Evolutionary conservation across 2,113 vertebrate species (phyloP).

Genomic region (Arizona elegans): DNA sequence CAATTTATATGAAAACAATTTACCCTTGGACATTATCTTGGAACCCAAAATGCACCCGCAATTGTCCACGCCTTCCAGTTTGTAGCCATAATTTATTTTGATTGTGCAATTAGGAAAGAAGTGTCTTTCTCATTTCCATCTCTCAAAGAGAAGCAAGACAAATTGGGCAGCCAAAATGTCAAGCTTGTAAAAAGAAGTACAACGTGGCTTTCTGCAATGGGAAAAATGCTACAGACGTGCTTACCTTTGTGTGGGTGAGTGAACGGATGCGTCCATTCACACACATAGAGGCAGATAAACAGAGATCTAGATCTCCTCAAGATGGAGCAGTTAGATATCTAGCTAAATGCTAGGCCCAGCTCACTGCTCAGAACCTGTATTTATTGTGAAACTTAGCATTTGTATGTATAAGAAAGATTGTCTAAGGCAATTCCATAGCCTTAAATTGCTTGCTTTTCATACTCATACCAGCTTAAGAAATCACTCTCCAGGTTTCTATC

Average conservation of each 20-base stretch:
- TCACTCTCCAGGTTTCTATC: not conserved
- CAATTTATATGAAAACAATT: constrained; percentile 69
- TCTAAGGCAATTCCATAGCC: not conserved
- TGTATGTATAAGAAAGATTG: constrained; percentile 10
- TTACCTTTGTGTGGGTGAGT: not conserved
- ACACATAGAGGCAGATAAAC: not conserved
- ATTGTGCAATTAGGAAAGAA: constrained; percentile 71
- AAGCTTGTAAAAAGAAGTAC: constrained; percentile 46
- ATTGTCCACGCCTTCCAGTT: constrained; percentile 68
- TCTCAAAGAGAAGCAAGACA: constrained; percentile 60
- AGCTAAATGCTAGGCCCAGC: constrained; percentile 19
- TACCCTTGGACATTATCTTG: constrained; percentile 63
- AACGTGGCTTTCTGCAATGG: constrained; percentile 15
- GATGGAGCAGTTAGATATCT: not conserved
- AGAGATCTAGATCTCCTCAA: not conserved
- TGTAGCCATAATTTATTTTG: constrained; percentile 70
- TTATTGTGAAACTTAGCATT: constrained; percentile 14
- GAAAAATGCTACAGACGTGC: constrained; percentile 31
- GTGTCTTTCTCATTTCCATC: constrained; percentile 69
- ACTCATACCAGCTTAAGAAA: not conserved
- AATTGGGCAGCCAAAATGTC: constrained; percentile 57
- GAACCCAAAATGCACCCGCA: constrained; percentile 60
- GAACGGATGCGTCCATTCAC: not conserved
- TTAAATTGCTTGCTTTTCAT: not conserved
- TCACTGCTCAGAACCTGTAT: constrained; percentile 5